phyloP scores from a whole-genome alignment of 2,113 vertebrate genomes.

The Rallus limicola region DNA sequence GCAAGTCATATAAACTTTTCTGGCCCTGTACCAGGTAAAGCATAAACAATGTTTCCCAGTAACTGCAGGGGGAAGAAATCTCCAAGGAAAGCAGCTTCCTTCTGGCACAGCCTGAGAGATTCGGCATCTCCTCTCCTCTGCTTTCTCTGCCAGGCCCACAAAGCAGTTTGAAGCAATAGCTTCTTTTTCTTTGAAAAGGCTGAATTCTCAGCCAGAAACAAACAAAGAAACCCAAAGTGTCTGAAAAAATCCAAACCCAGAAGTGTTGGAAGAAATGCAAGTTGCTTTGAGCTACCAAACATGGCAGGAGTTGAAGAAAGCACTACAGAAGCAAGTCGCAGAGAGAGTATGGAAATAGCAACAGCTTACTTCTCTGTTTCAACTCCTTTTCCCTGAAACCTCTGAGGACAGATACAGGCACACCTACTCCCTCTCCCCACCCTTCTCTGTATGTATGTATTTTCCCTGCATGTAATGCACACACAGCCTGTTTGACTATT shows the following conservation, averaged over 20 bases:
- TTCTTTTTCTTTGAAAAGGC: constrained; percentile 27
- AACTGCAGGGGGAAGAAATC: constrained; percentile 37
- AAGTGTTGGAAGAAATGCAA: constrained; percentile 43
- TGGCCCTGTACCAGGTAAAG: constrained; percentile 15
- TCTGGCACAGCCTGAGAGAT: constrained; percentile 23
- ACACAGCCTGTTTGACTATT: background rate
- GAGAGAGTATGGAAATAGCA: background rate
- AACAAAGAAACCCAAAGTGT: constrained; percentile 58
- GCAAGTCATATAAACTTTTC: background rate
- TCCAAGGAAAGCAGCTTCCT: constrained; percentile 43
- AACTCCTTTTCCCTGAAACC: background rate
- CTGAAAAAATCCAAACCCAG: background rate
- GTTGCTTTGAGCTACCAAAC: constrained; percentile 61
- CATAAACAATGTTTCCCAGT: background rate
- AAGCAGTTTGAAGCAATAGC: constrained; percentile 41
- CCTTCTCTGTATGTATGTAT: background rate
- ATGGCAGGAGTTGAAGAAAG: constrained; percentile 51
- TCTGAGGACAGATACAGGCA: background rate
- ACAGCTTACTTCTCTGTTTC: background rate
- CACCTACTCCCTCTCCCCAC: background rate
- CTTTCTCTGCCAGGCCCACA: constrained; percentile 41
- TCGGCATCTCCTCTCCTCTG: background rate
- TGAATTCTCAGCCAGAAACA: constrained; percentile 47
- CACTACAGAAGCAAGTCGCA: background rate
- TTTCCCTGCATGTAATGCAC: background rate